These are phyloP conservation scores for Hymenopus coronatus DNA, from an alignment of 2,888 invertebrate genomes.

Conservation along the genomic window DNA sequence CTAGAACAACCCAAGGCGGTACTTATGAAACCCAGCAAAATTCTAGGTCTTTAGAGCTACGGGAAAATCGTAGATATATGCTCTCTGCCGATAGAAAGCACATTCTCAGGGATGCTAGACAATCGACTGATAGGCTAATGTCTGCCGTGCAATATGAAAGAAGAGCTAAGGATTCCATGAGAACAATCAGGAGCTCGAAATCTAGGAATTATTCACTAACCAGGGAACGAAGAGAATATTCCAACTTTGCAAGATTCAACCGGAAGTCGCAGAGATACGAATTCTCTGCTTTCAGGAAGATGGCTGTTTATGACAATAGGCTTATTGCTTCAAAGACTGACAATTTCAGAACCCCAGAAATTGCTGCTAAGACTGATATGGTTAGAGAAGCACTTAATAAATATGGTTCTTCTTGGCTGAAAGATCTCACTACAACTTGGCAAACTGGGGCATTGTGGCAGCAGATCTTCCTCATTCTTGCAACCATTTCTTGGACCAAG, in stretches of 20 bases:
- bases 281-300: background rate
- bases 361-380: background rate
- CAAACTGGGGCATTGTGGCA: background rate
- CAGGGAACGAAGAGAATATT: background rate
- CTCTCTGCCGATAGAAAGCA: background rate
- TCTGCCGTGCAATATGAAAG: background rate
- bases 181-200: background rate
- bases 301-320: background rate
- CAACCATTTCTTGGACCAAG: background rate
- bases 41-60: background rate
- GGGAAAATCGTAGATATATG: background rate
- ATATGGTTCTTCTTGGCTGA: background rate
- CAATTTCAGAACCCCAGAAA: background rate
- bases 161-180: background rate
- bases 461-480: background rate
- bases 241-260: background rate
- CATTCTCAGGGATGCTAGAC: background rate
- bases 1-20: background rate
- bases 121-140: background rate
- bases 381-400: background rate
- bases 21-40: background rate
- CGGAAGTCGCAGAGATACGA: background rate
- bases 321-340: background rate
- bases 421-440: background rate
- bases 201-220: background rate